Evolutionary conservation across 2,888 invertebrate species (phyloP), one percentile per base, ranked within the genome.

Genomic region (Tetragonisca angustula): DNA sequence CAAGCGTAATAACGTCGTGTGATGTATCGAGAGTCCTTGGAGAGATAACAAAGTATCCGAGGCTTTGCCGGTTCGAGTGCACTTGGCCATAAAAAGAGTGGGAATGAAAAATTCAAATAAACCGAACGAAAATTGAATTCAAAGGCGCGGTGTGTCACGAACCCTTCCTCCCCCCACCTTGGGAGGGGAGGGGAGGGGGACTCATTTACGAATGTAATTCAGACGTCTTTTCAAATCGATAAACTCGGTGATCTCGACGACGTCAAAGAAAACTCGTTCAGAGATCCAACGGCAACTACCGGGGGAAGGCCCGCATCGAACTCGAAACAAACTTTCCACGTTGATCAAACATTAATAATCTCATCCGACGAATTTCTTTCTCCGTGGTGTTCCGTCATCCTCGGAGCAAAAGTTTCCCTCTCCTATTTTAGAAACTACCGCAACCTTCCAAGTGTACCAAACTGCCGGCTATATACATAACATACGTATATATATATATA

Each of bases 11-110:
- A 74, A 73, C 54, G 54, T 73, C 56, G 27, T 62, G 61, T 49
- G 73, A 81, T 73, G 81, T 68, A 81, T 81, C 72, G 69, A 11
- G 72, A 64, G 56, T 64, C 68, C 81, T 74, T 69, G 49, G 50
- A 36, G 69, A 36, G 81, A 67, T 72, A 71, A 81, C 67, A 62
- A 72, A 81, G 72, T 54, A 54, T n/a, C 27, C 64, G 32, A 4
- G 21, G 15, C 21, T 24, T 4, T 24, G 54, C 17, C 9, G 9
- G 24, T 49, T 27, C 9, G 50, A 68, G 56, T 24, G 62, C 56
- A 27, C 61, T 81, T 54, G 62, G 49, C 68, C 52, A 50, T 59
- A 54, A 64, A 59, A 64, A n/a, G 68, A 32, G 32, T 0, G 36
- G 19, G 1, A 5, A 6, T 9, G 70, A 65, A 52, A 36, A 62